Percentiles rank a stretch among this genome's conserved stretches.
Conservation (phyloP, 2,113 vertebrate genomes). For the Arizona elegans region DNA sequence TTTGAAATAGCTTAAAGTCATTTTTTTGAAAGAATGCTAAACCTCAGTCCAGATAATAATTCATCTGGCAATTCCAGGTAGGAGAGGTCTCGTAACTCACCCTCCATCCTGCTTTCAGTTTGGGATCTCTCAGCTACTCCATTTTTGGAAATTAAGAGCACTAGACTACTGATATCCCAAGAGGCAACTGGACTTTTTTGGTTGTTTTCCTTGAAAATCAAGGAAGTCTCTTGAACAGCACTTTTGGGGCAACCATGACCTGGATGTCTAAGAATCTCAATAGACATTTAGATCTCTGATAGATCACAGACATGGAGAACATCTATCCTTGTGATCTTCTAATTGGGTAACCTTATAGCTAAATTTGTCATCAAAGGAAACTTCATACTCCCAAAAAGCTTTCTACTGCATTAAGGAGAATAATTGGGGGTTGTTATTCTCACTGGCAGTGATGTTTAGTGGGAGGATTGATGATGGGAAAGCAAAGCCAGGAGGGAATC, state of each 20-base stretch:
- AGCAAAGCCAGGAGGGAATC: neutral
- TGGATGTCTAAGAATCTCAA: too few relatives aligned
- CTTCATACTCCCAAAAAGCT: neutral
- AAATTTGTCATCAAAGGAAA: neutral
- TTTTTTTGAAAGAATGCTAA: neutral
- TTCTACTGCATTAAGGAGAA: neutral
- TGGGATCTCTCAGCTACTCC: neutral
- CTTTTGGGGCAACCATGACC: too few relatives aligned
- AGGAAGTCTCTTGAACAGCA: too few relatives aligned
- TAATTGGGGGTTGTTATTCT: neutral
- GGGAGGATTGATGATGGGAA: neutral
- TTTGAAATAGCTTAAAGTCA: neutral
- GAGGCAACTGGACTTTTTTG: too few relatives aligned
- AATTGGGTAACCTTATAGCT: neutral
- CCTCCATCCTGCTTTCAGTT: neutral
- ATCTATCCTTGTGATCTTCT: neutral
- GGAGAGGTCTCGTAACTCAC: neutral
- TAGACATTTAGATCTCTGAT: too few relatives aligned
- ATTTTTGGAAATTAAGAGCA: neutral
- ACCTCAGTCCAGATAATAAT: neutral
- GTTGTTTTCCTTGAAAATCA: too few relatives aligned
- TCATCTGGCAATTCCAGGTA: neutral
- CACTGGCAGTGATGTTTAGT: neutral
- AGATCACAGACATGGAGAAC: neutral
- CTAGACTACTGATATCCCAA: too few relatives aligned